These are phyloP conservation scores for Campoplex nolae DNA, from an alignment of 2,888 invertebrate species.

Conservation along the genomic window DNA sequence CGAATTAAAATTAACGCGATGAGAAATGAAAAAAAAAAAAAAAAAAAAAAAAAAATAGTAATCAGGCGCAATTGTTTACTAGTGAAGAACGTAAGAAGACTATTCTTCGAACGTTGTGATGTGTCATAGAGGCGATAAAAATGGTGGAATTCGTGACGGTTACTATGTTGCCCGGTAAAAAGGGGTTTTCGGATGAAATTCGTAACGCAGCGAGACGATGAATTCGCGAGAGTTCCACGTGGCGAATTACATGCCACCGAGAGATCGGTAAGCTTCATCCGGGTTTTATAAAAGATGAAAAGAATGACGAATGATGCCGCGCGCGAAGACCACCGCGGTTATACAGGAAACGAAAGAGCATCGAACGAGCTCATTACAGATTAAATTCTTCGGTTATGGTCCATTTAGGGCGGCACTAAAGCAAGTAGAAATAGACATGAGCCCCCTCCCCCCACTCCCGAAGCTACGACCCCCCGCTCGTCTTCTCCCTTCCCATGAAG, in stretches of 20 bases:
- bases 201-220: conserved; percentile 14
- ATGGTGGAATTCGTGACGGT: conserved; percentile 8
- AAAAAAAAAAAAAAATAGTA: background rate
- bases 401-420: background rate
- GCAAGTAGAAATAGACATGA: conserved; percentile 14
- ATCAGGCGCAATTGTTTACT: background rate
- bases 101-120: background rate
- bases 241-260: conserved; percentile 12
- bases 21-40: background rate
- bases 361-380: conserved; percentile 62
- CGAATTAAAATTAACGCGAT: background rate
- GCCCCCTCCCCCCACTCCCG: background rate
- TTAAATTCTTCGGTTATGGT: conserved; percentile 49
- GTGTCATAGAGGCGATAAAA: background rate
- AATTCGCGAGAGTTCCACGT: conserved; percentile 32
- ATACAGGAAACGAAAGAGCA: conserved; percentile 51
- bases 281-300: background rate
- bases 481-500: background rate
- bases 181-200: background rate
- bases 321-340: conserved; percentile 53
- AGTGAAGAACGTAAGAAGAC: background rate
- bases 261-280: conserved; percentile 9
- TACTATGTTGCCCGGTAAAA: background rate
- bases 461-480: background rate
- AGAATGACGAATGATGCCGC: conserved; percentile 17